A percentile compares a stretch with the other conserved stretches of the same genome.
phyloP scores from a whole-genome alignment of 2,113 vertebrate genomes.

The Camelus dromedarius region DNA sequence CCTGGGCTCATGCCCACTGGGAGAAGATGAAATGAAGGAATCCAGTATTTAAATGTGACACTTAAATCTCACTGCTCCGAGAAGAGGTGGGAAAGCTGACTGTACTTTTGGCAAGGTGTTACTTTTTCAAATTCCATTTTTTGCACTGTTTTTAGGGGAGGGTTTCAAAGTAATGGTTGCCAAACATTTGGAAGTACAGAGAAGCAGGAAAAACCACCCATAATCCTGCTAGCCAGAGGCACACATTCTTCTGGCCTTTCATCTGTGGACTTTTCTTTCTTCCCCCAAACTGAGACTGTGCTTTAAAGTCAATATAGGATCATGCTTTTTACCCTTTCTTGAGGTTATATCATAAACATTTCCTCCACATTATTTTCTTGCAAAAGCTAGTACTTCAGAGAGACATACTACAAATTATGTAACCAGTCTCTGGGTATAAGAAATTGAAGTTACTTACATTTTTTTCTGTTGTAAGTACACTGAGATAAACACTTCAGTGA shows the following conservation, averaged over 20 bases:
- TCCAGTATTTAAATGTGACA: background rate
- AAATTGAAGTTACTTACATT: background rate
- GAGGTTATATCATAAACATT: fast-evolving
- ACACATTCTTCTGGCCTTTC: conserved; percentile 27
- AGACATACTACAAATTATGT: background rate
- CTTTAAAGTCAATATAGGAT: background rate
- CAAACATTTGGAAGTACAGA: background rate
- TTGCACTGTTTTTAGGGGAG: background rate
- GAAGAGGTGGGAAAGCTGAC: conserved; percentile 60
- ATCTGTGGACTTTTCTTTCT: background rate
- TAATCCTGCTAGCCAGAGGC: background rate
- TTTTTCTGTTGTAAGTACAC: background rate
- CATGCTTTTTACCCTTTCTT: no score
- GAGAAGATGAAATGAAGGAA: background rate
- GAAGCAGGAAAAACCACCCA: background rate
- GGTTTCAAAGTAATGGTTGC: conserved; percentile 8
- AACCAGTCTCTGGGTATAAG: background rate
- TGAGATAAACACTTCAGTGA: background rate
- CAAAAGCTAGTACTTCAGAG: background rate
- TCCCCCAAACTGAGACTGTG: background rate
- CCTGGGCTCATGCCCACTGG: fast-evolving
- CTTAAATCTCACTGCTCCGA: background rate
- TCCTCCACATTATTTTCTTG: background rate
- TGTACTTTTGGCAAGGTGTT: conserved; percentile 66
- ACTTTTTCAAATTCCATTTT: conserved; percentile 43